phyloP scores from a whole-genome alignment of 92 coral and sea anemone genomes.

The Umimayanthus kanabou region DNA sequence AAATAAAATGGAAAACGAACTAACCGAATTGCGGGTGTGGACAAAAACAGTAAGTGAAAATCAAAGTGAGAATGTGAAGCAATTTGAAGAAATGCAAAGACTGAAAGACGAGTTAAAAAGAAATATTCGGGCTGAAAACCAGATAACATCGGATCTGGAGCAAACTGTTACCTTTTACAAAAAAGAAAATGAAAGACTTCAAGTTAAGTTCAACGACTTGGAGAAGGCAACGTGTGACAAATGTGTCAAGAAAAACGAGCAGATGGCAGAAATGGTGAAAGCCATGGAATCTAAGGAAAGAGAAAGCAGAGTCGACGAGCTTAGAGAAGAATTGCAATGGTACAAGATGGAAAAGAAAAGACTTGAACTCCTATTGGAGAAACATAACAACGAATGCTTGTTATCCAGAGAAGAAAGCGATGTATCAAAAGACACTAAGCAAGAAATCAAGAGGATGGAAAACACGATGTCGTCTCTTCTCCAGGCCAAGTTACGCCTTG shows the following conservation, averaged over 20 bases:
- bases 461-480: slow-evolving; percentile 39
- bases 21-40: slow-evolving; percentile 7
- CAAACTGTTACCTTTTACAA: slow-evolving; percentile 33
- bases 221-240: slow-evolving; percentile 1
- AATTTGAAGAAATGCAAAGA: slow-evolving; percentile 15
- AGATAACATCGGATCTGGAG: background rate
- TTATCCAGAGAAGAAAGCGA: background rate
- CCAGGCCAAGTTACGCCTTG: slow-evolving; percentile 69
- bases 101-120: slow-evolving; percentile 18
- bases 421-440: background rate
- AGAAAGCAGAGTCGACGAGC: slow-evolving; percentile 32
- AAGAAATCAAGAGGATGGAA: slow-evolving; percentile 17
- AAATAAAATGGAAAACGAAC: slow-evolving; percentile 44
- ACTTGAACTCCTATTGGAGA: slow-evolving; percentile 25
- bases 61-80: slow-evolving; percentile 21
- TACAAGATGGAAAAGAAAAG: slow-evolving; percentile 39
- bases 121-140: slow-evolving; percentile 5
- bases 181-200: slow-evolving; percentile 37
- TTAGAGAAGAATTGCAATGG: slow-evolving; percentile 31
- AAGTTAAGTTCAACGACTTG: slow-evolving; percentile 22
- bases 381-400: background rate
- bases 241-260: background rate
- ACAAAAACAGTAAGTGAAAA: slow-evolving; percentile 17
- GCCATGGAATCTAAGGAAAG: background rate
- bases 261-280: background rate